These are phyloP conservation scores for Thymelicus acteon DNA, from an alignment of 2,888 invertebrate genomes.

Conservation along the genomic window DNA sequence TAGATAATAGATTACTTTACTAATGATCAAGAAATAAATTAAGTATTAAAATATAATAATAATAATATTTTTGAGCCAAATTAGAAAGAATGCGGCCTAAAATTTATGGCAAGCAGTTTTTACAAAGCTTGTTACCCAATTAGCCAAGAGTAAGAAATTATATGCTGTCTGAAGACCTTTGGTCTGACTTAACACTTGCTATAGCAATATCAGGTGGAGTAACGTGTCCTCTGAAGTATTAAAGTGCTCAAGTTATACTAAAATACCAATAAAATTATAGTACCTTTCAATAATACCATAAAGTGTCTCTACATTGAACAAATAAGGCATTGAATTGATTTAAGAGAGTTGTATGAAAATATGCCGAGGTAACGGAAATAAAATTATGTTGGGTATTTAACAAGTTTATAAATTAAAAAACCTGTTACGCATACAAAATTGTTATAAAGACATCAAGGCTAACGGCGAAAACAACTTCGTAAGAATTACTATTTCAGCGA, in stretches of 20 bases:
- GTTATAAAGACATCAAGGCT: conserved; percentile 48
- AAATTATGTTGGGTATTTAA: neutral
- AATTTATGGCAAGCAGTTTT: neutral
- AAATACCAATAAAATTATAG: no score
- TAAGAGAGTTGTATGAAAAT: no score
- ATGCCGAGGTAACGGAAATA: conserved; percentile 12
- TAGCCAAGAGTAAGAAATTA: no score
- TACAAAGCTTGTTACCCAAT: no score
- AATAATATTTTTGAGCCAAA: conserved; percentile 4
- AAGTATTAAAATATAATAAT: conserved; percentile 7
- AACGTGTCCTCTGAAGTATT: no score
- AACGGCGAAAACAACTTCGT: conserved; percentile 53
- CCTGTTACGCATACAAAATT: conserved; percentile 34
- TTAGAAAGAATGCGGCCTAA: conserved; percentile 12
- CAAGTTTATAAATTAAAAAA: conserved; percentile 26
- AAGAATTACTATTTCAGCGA: conserved; percentile 47
- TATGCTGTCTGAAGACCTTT: no score
- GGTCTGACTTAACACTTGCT: no score
- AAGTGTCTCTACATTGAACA: no score
- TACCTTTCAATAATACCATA: no score
- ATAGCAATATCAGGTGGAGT: no score
- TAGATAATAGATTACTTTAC: conserved; percentile 7
- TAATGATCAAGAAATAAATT: neutral
- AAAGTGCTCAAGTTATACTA: no score
- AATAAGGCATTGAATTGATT: no score